phyloP scores from a whole-genome alignment of 2,113 vertebrate species.

The Genyomyrus donnyi region DNA sequence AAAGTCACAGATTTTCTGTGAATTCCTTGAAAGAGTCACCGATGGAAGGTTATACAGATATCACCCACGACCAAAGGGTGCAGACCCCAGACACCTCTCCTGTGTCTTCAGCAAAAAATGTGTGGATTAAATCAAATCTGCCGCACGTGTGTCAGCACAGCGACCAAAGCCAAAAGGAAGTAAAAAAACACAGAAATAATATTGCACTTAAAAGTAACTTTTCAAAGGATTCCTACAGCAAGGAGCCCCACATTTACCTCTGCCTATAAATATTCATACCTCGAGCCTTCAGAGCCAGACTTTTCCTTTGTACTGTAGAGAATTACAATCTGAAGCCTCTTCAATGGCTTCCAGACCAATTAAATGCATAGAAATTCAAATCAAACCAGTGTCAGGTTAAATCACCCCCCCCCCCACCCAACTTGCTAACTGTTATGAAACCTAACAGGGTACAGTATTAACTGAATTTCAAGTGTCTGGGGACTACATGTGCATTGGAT shows the following conservation, averaged over 20 bases:
- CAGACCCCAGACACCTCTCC: neutral
- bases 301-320: neutral
- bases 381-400: constrained; percentile 9
- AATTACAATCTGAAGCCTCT: neutral
- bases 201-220: constrained; percentile 17
- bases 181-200: neutral
- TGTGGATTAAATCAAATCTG: neutral
- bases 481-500: neutral
- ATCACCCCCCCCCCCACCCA: neutral
- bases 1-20: neutral
- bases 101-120: neutral
- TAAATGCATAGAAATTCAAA: constrained; percentile 9
- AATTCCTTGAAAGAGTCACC: neutral
- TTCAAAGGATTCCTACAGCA: neutral
- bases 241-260: neutral
- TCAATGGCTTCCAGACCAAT: neutral
- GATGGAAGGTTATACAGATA: neutral
- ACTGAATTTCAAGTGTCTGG: neutral
- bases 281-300: neutral
- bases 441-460: neutral
- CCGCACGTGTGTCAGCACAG: neutral
- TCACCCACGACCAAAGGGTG: neutral
- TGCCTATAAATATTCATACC: neutral
- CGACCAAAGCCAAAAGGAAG: neutral
- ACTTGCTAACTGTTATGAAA: neutral